These are phyloP conservation scores for Xanthorhoe designata DNA, from an alignment of 2,888 invertebrate species.

Conservation along the genomic window DNA sequence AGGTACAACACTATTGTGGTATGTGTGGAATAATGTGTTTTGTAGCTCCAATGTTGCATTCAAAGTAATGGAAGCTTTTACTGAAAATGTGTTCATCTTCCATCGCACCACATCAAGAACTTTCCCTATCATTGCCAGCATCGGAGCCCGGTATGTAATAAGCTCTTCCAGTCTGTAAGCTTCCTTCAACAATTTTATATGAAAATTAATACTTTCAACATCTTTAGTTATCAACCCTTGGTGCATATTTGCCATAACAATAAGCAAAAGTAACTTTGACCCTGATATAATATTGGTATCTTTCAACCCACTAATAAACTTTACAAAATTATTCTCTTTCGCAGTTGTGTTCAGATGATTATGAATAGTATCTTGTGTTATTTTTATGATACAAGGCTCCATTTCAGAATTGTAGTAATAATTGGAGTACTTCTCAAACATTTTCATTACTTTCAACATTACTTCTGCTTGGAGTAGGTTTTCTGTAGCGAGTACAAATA, in stretches of 20 bases:
- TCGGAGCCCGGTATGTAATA: conserved; percentile 68
- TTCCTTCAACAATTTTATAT: conserved; percentile 59
- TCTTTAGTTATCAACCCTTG: conserved; percentile 61
- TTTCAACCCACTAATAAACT: conserved; percentile 66
- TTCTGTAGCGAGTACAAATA: conserved; percentile 66
- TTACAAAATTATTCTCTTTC: conserved; percentile 61
- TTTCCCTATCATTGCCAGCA: conserved; percentile 74
- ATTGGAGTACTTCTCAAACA: conserved; percentile 63
- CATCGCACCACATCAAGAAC: conserved; percentile 69
- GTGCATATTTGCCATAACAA: conserved; percentile 74
- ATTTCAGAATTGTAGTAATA: conserved; percentile 69
- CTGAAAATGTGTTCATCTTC: conserved; percentile 64
- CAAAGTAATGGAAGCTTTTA: conserved; percentile 58
- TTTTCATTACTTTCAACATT: conserved; percentile 67
- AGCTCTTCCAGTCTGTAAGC: conserved; percentile 62
- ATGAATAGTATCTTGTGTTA: conserved; percentile 57
- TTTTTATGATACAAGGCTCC: conserved; percentile 64
- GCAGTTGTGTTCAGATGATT: conserved; percentile 54
- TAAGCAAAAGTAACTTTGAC: conserved; percentile 63
- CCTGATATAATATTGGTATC: conserved; percentile 56
- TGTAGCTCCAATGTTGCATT: conserved; percentile 63
- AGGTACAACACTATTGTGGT: conserved; percentile 56
- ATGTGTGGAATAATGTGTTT: conserved; percentile 60
- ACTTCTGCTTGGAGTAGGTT: conserved; percentile 65
- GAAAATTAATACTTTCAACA: conserved; percentile 55